Evolutionary conservation across 2,888 invertebrate species (phyloP).

Genomic region (Scaptomyza caliginosa): DNA sequence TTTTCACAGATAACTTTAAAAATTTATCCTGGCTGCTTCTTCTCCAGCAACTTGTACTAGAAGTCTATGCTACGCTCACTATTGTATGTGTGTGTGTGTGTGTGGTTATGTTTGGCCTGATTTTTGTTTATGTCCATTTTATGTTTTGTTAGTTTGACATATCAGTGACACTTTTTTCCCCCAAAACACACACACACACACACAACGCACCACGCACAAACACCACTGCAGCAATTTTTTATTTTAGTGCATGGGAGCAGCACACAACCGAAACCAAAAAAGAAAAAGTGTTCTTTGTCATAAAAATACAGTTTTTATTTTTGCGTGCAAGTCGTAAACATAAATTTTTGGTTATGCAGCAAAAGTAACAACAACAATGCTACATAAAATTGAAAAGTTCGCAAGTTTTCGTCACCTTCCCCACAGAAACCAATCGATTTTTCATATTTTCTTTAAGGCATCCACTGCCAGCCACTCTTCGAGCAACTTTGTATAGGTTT

Average conservation of each 20-base stretch:
- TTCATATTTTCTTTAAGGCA: conserved; percentile 55
- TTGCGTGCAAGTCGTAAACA: conserved; percentile 69
- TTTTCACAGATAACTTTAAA: conserved; percentile 74
- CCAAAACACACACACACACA: background rate
- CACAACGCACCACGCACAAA: background rate
- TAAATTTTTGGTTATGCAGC: conserved; percentile 63
- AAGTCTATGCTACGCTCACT: background rate
- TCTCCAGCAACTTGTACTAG: conserved; percentile 1
- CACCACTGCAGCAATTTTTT: conserved; percentile 70
- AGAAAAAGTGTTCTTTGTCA: conserved; percentile 45
- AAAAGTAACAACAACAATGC: conserved; percentile 26
- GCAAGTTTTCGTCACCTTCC: conserved; percentile 35
- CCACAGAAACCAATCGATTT: conserved; percentile 52
- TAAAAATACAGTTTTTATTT: conserved; percentile 75
- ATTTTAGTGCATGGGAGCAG: conserved; percentile 62
- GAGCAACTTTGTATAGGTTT: conserved; percentile 70
- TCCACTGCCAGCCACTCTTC: conserved; percentile 20
- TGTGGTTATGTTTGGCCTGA: conserved; percentile 31
- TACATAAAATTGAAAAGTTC: conserved; percentile 72
- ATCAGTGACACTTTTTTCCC: conserved; percentile 74
- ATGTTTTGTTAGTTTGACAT: conserved; percentile 79
- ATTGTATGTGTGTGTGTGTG: background rate
- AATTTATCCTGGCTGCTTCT: conserved; percentile 45
- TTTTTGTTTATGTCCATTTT: conserved; percentile 66
- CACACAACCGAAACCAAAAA: background rate